Evolutionary conservation across 2,113 vertebrate species (phyloP).

Genomic region (Sinocyclocheilus anshuiensis): DNA sequence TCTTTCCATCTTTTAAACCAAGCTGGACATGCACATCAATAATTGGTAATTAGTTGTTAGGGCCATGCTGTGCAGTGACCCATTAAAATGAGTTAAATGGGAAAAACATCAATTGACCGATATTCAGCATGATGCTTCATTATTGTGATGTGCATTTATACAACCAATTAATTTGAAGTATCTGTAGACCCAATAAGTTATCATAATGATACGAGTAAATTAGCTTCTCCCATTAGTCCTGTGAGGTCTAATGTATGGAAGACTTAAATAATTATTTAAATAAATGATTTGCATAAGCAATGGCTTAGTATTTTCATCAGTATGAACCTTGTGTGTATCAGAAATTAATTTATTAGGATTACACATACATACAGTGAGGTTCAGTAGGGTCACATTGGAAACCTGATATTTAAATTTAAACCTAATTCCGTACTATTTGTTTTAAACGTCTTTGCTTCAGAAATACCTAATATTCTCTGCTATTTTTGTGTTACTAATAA

Average conservation of each 20-base stretch:
- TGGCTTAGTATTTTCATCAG: not conserved
- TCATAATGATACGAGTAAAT: not conserved
- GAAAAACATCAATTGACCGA: slow-evolving; percentile 35
- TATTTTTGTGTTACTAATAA: not conserved
- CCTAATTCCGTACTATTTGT: not conserved
- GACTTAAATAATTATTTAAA: too few species aligned
- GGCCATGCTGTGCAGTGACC: slow-evolving; percentile 35
- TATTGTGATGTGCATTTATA: slow-evolving; percentile 3
- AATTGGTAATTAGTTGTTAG: slow-evolving; percentile 40
- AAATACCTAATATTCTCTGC: not conserved
- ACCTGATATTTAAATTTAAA: not conserved
- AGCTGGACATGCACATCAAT: slow-evolving; percentile 34
- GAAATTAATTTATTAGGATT: not conserved
- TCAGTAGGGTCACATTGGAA: not conserved
- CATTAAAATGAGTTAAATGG: slow-evolving; percentile 47
- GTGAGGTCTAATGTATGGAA: not conserved
- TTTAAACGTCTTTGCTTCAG: not conserved
- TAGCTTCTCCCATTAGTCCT: not conserved
- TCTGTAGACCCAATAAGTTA: not conserved
- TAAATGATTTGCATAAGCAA: too few species aligned
- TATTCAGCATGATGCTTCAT: slow-evolving; percentile 26
- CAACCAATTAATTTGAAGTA: not conserved
- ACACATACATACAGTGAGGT: not conserved
- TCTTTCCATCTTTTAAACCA: slow-evolving; percentile 13
- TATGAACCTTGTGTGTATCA: not conserved